Conservation (phyloP, 2,113 vertebrate genomes). For the Myxocyprinus asiaticus region DNA sequence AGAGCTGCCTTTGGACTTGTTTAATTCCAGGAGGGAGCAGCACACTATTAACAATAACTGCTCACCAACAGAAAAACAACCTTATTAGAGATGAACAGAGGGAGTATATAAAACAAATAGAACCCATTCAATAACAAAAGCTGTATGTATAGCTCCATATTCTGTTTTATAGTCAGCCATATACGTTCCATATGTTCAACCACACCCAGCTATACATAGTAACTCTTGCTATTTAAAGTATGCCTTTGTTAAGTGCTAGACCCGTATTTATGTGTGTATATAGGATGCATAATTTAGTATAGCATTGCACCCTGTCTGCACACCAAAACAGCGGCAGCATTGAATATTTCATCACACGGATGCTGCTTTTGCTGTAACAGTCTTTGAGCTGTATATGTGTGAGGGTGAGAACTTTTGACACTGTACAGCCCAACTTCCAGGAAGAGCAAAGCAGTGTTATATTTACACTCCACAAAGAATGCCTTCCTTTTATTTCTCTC, state of each 20-base stretch:
- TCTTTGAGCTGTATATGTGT: constrained; percentile 40
- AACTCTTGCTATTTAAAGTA: neutral
- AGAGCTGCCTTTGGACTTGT: constrained; percentile 45
- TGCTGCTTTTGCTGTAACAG: constrained; percentile 50
- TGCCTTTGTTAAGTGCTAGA: constrained; percentile 52
- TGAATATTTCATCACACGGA: constrained; percentile 64
- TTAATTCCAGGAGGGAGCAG: constrained; percentile 49
- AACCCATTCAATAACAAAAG: neutral
- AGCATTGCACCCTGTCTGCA: constrained; percentile 46
- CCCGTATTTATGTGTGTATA: constrained; percentile 32
- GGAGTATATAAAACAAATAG: constrained; percentile 15
- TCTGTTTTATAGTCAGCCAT: neutral
- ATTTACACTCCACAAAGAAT: constrained; percentile 37
- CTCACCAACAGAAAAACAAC: constrained; percentile 56
- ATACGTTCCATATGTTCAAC: neutral
- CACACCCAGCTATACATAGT: constrained; percentile 17
- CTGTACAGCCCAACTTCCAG: constrained; percentile 33
- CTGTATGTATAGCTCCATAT: neutral
- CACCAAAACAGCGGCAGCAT: constrained; percentile 54
- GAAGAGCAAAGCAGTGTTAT: constrained; percentile 41
- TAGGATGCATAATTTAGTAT: constrained; percentile 53
- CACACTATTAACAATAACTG: constrained; percentile 55
- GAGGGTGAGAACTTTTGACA: constrained; percentile 44
- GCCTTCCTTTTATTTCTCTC: neutral
- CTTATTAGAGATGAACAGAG: constrained; percentile 27